phyloP scores from a whole-genome alignment of 2,797 vertebrate genomes.

The Coregonus sp. region DNA sequence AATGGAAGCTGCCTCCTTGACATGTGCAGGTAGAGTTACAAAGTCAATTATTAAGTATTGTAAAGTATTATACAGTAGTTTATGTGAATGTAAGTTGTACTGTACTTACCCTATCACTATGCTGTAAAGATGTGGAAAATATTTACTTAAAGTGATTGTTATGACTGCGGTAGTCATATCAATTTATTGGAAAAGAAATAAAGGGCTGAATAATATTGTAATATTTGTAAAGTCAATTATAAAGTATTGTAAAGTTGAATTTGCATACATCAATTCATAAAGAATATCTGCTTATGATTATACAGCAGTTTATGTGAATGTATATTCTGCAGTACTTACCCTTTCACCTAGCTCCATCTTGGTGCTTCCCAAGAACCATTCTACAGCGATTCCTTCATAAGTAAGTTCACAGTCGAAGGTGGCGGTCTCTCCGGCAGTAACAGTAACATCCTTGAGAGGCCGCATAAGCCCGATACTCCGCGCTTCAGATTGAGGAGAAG shows the following conservation, averaged over 20 bases:
- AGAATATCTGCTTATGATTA: neutral
- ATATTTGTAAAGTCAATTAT: neutral
- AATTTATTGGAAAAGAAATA: neutral
- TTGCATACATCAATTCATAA: neutral
- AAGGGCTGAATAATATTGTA: neutral
- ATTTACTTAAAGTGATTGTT: neutral
- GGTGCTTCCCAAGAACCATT: conserved; percentile 89
- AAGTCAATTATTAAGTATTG: neutral
- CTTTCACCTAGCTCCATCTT: conserved; percentile 91
- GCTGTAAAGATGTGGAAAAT: neutral
- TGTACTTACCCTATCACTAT: neutral
- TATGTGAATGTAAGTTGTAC: neutral
- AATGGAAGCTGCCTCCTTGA: neutral
- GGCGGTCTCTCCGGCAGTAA: conserved; percentile 93
- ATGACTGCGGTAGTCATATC: neutral
- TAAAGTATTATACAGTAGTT: neutral
- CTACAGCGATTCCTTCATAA: conserved; percentile 90
- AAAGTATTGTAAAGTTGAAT: neutral
- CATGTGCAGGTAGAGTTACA: neutral
- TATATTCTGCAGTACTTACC: conserved; percentile 70
- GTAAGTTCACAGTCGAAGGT: conserved; percentile 97
- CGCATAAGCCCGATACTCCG: conserved; percentile 85
- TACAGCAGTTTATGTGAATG: neutral
- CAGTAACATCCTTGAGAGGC: conserved; percentile 91
- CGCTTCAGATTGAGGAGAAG: conserved; percentile 80